These are phyloP conservation scores for Cistogaster globosa DNA, from an alignment of 2,888 invertebrate genomes.

Conservation along the genomic window DNA sequence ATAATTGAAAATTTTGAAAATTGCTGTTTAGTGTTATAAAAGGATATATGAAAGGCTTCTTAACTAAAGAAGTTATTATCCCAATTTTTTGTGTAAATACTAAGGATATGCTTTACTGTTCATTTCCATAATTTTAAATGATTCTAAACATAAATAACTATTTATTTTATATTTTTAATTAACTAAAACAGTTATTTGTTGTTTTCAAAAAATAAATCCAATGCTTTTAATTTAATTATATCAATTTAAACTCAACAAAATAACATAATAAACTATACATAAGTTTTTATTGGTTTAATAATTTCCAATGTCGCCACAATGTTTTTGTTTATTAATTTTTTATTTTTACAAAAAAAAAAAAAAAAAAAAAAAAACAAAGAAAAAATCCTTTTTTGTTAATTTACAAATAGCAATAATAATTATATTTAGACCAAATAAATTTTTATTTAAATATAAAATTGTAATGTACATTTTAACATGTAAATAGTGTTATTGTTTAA, in stretches of 20 bases:
- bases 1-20: too few species aligned
- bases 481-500: constrained; percentile 45
- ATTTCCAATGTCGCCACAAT: constrained; percentile 7
- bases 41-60: too few species aligned
- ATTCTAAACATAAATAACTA: background rate
- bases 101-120: background rate
- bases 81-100: too few species aligned
- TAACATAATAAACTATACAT: background rate
- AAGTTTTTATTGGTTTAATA: background rate
- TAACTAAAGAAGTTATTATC: too few species aligned
- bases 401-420: background rate
- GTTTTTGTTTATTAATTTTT: constrained; percentile 18
- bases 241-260: too few species aligned
- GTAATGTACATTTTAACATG: constrained; percentile 29
- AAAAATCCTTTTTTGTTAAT: constrained; percentile 13
- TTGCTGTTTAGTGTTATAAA: too few species aligned
- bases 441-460: constrained; percentile 21
- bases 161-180: background rate
- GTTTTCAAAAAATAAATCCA: too few species aligned
- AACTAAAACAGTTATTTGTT: too few species aligned
- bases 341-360: constrained; percentile 1
- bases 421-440: constrained; percentile 1
- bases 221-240: constrained; percentile 1
- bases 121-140: background rate
- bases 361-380: background rate